Evolutionary conservation across 2,888 invertebrate species (phyloP).

Genomic region (Eupithecia inturbata): DNA sequence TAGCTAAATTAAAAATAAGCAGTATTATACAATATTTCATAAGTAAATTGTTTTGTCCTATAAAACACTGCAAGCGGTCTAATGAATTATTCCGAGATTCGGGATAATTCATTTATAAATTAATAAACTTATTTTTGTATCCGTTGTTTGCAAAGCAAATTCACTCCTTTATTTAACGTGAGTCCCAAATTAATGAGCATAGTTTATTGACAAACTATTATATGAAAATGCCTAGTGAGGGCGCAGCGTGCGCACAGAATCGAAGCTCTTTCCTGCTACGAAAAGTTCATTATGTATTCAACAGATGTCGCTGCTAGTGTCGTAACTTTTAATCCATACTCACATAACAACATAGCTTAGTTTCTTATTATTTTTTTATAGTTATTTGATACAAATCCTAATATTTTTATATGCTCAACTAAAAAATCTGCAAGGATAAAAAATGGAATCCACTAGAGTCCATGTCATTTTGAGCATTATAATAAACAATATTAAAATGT

Average conservation of each 20-base stretch:
- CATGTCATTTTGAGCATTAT: conserved; percentile 77
- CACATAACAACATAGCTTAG: background rate
- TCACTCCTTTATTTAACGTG: background rate
- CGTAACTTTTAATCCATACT: background rate
- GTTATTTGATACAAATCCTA: background rate
- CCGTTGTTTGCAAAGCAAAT: background rate
- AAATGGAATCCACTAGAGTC: conserved; percentile 72
- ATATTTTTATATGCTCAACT: background rate
- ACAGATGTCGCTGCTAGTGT: conserved; percentile 46
- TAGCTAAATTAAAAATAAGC: background rate
- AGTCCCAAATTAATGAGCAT: background rate
- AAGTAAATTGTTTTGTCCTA: background rate
- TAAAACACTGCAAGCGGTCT: background rate
- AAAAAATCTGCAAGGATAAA: conserved; percentile 52
- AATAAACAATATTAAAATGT: conserved; percentile 80
- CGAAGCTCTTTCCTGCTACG: conserved; percentile 4
- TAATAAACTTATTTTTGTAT: background rate
- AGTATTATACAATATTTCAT: background rate
- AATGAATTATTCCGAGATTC: no score
- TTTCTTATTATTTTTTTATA: background rate
- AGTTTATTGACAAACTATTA: background rate
- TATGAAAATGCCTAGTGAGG: conserved; percentile 1
- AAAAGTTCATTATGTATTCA: conserved; percentile 40
- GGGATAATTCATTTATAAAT: background rate
- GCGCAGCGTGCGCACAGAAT: conserved; percentile 7